Base-by-base conservation (phyloP, 2,797 vertebrate genomes). In the Miichthys miiuy region DNA sequence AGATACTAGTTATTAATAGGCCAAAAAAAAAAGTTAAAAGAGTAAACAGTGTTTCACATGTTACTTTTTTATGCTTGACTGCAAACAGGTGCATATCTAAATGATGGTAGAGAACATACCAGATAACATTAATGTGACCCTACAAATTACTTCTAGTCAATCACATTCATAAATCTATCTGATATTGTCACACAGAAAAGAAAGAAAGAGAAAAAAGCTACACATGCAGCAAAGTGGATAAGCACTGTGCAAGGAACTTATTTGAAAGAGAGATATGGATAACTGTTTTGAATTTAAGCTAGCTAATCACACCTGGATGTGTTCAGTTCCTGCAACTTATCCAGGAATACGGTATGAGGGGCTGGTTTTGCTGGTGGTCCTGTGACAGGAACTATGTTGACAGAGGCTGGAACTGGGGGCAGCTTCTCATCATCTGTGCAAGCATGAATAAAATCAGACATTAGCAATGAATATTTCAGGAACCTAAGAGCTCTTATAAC, bases 381-480 rank as follows among this genome's bases (percentile, higher is more conserved):
- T 21, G 81, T 68, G 48, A 89, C 56, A 66, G 88, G 78, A 12
- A 47, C 81, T n/a, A 81, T 75, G 50, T 34, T 80, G 81, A 75
- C 75, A 38, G 91, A 50, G 56, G 80, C 51, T 41, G 81, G 68
- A 69, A 48, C 79, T 47, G 79, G 41, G 61, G 84, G 63, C 1
- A 62, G 87, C 82, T 93, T 96, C 87, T 96, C 96, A 54, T 96
- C 96, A 68, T 96, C 96, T 96, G 85, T 68, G 60, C 68, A 75
- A 27, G 41, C 2, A 85, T 34, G 27, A 73, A 77, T 25, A 14
- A 72, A 58, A 44, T 48, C 7, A 63, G 56, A 14, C 44, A 58
- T 52, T 46, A 68, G 47, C 20, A 64, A 60, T 27, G 0, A 57
- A 55, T 34, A 12, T 4, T 21, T 18, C 20, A 52, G 46, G 54